A percentile compares a stretch with the other conserved stretches of the same genome.
Evolutionary conservation across 2,888 invertebrate species (phyloP).

Genomic region (Parasteatoda lunata): DNA sequence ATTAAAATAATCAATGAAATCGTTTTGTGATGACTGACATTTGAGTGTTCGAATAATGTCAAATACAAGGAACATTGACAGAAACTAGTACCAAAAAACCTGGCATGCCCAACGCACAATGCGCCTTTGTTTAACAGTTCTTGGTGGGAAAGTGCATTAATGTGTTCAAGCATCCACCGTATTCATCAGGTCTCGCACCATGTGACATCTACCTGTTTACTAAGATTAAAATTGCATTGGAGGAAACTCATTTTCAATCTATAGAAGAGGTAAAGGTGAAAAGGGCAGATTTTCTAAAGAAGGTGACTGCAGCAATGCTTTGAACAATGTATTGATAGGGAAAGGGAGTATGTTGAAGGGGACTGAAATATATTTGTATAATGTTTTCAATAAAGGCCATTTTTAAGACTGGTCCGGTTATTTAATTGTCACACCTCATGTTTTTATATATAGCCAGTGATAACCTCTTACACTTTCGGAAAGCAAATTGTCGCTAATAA

Average conservation of each 20-base stretch:
- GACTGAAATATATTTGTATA: not conserved
- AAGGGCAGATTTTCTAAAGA: slow-evolving; percentile 16
- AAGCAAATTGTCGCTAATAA: no score
- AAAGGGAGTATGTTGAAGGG: not conserved
- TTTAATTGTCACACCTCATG: not conserved
- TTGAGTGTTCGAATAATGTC: no score
- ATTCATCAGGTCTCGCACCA: slow-evolving; percentile 42
- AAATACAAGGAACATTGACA: no score
- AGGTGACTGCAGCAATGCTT: slow-evolving; percentile 13
- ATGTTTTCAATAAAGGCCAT: not conserved
- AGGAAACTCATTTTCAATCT: slow-evolving; percentile 13
- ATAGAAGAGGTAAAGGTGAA: slow-evolving; percentile 16
- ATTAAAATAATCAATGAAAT: no score
- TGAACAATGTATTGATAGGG: slow-evolving; percentile 15
- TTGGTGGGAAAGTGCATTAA: not conserved
- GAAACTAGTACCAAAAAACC: no score
- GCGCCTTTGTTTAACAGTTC: not conserved
- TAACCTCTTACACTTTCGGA: no score
- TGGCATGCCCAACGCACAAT: not conserved
- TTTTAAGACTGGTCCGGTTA: not conserved
- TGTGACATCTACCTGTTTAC: slow-evolving; percentile 46
- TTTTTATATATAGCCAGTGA: no score
- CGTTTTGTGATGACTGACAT: no score
- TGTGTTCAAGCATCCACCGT: slow-evolving; percentile 33
- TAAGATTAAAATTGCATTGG: slow-evolving; percentile 21